Percentiles rank a stretch among this genome's conserved stretches.
Evolutionary conservation across 2,113 vertebrate genomes (phyloP).

Genomic region (Canis aureus): DNA sequence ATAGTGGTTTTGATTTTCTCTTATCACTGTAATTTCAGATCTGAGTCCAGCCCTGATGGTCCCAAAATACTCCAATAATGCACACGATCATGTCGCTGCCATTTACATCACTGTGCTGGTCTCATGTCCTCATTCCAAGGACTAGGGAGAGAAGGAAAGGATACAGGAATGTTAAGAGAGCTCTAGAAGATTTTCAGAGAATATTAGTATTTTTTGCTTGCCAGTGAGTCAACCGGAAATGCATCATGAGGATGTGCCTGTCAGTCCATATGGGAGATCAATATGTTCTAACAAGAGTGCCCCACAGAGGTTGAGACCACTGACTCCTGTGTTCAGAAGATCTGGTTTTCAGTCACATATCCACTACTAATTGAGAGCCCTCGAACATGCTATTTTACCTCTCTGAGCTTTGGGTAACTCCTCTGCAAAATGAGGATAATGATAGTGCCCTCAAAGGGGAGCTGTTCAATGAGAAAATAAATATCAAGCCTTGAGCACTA

Average conservation of each 20-base stretch:
- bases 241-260: fast-evolving
- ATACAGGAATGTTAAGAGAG: background rate
- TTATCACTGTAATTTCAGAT: background rate
- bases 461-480: background rate
- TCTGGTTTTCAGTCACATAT: background rate
- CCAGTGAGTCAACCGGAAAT: background rate
- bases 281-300: fast-evolving
- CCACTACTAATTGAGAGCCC: background rate
- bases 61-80: background rate
- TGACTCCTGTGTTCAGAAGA: background rate
- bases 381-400: background rate
- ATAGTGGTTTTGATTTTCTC: background rate
- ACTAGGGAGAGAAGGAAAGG: background rate
- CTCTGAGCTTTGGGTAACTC: background rate
- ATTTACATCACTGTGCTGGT: background rate
- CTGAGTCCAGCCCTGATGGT: too few relatives aligned
- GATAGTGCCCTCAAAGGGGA: background rate
- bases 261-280: background rate
- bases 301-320: background rate
- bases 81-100: fast-evolving
- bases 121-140: fast-evolving
- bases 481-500: background rate
- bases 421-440: background rate
- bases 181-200: background rate
- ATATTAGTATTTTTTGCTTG: background rate